Evolutionary conservation across 1,140 invertebrate genomes (phyloP), one percentile per base, ranked within the genome.

Genomic region (Carposina sasakii): DNA sequence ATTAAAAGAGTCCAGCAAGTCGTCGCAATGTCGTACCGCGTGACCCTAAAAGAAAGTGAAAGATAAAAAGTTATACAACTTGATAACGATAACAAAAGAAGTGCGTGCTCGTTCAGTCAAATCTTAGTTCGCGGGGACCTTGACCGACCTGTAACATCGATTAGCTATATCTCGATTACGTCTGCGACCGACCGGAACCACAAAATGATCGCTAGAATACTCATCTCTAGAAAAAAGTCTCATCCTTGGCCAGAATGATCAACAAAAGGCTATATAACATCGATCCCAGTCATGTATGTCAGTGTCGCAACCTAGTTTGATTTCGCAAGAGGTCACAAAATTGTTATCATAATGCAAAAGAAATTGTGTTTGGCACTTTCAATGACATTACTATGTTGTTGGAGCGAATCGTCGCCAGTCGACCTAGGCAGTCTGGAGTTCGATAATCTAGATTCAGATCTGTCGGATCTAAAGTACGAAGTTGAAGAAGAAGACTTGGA

Each of bases 231-330:
- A 55, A 61, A 71, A 68, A 63, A 60, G 55, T n/a, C n/a, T 13
- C 43, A 65, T 60, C 72, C 76, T 77, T 81, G 72, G 60, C 56
- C 57, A 51, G 31, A 41, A 48, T 63, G 60, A 60, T 51, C 22
- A 19, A 55, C 59, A 36, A 63, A 71, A 74, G 60, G 59, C 68
- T 81, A 81, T 83, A 79, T 75, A 79, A 76, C 63, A 57, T 54
- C 52, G 63, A 63, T 59, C 28, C 45, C 47, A 49, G 36, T 24
- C 71, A 83, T 83, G 76, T 81, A 74, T 83, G 79, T 81, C 79
- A 83, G 77, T 83, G 79, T 78, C 77, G 73, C 60, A 79, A 79
- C 70, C 79, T 67, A 75, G 62, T 79, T 72, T 67, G 42, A 75
- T 74, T 79, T 68, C 54, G 51, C 63, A 78, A 75, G 63, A 76